Percentiles rank a stretch among this genome's conserved stretches.
phyloP scores from a whole-genome alignment of 2,888 invertebrate species.

The Stictocephala bisonia region DNA sequence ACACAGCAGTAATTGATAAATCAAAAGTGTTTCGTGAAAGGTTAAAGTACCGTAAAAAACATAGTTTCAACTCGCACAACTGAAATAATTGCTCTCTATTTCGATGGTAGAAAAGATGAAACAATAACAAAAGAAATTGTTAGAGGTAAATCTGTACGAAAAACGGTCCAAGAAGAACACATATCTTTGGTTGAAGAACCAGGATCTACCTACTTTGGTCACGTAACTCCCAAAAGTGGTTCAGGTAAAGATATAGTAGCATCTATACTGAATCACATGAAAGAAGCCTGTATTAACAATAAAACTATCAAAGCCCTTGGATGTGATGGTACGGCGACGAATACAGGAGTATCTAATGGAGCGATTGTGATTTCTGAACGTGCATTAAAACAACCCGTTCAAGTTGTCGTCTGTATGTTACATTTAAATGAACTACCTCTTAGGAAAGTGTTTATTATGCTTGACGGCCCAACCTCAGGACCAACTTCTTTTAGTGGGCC shows the following conservation, averaged over 20 bases:
- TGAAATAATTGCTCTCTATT: conserved; percentile 3
- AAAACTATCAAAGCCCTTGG: conserved; percentile 19
- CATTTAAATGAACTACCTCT: not conserved
- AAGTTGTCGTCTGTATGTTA: not conserved
- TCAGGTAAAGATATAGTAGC: conserved; percentile 23
- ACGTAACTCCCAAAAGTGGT: conserved; percentile 18
- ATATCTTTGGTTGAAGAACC: conserved; percentile 22
- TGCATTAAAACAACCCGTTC: not conserved
- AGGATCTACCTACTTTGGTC: conserved; percentile 10
- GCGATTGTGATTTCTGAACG: not conserved
- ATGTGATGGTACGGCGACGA: conserved; percentile 15
- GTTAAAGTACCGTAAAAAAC: conserved; percentile 12
- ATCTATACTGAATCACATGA: not conserved
- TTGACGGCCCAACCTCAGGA: conserved; percentile 6
- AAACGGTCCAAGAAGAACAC: conserved; percentile 11
- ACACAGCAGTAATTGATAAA: conserved; percentile 27
- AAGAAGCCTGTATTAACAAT: not conserved
- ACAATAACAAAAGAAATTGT: conserved; percentile 25
- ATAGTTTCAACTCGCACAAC: conserved; percentile 12
- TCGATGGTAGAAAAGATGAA: conserved; percentile 32
- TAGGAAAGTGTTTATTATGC: not conserved
- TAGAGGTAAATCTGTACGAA: not conserved
- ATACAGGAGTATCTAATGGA: conserved; percentile 19
- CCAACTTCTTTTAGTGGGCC: not conserved
- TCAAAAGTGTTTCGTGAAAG: conserved; percentile 24